Evolutionary conservation across 2,113 vertebrate genomes (phyloP).

Genomic region (Electrona antarctica): DNA sequence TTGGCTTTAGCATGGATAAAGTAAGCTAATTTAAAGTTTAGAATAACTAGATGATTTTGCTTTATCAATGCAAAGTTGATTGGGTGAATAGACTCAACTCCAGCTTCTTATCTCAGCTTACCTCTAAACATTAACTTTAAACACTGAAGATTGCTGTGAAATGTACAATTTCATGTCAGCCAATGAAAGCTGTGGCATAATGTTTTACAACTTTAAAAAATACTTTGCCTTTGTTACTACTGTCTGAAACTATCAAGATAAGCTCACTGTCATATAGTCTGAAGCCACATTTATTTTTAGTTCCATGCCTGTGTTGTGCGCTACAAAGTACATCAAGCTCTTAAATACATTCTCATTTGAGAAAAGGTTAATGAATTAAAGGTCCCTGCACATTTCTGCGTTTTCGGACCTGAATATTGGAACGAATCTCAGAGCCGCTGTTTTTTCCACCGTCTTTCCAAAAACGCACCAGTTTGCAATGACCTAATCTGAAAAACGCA

Average conservation of each 20-base stretch:
- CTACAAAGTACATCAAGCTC: no score
- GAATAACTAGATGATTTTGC: not conserved
- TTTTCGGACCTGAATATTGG: no score
- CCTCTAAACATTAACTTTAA: conserved; percentile 15
- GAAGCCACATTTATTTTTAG: not conserved
- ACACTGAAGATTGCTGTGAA: not conserved
- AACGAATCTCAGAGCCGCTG: no score
- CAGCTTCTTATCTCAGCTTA: conserved; percentile 1
- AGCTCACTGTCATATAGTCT: not conserved
- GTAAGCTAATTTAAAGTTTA: not conserved
- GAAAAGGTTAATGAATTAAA: no score
- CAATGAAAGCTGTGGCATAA: not conserved
- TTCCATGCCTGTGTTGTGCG: no score
- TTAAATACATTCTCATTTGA: no score
- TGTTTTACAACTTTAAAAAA: not conserved
- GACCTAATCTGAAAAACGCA: no score
- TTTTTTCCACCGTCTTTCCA: no score
- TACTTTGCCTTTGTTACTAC: not conserved
- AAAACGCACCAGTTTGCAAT: no score
- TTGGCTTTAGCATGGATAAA: not conserved
- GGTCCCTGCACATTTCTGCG: no score
- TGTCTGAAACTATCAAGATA: not conserved
- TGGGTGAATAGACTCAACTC: not conserved
- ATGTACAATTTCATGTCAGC: not conserved
- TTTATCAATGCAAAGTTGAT: not conserved